phyloP scores from a whole-genome alignment of 2,888 invertebrate species.

The Metopia argyrocephala region DNA sequence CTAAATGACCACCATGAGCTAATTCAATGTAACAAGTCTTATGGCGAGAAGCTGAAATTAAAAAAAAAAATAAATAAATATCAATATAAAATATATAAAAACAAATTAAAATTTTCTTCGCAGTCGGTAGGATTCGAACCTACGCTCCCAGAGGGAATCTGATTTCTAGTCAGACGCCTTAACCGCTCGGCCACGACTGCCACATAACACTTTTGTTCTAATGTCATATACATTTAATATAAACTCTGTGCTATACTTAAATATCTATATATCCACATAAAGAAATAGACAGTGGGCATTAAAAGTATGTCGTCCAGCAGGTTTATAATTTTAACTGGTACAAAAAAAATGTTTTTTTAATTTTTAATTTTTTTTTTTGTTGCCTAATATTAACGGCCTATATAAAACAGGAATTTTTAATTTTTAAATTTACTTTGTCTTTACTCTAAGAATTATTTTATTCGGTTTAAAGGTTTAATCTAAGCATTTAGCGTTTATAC shows the following conservation, averaged over 20 bases:
- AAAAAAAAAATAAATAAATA: slow-evolving; percentile 46
- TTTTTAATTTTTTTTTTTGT: too few species aligned
- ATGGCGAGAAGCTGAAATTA: slow-evolving; percentile 81
- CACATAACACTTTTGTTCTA: neutral
- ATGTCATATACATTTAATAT: neutral
- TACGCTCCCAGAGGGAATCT: slow-evolving; percentile 76
- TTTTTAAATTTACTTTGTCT: too few species aligned
- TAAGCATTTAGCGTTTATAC: too few species aligned
- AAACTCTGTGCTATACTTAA: neutral
- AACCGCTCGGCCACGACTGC: slow-evolving; percentile 79
- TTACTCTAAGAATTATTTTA: too few species aligned
- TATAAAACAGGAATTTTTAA: too few species aligned
- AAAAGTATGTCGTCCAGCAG: too few species aligned
- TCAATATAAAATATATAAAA: slow-evolving; percentile 37
- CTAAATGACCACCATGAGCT: slow-evolving; percentile 95
- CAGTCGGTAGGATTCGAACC: slow-evolving; percentile 72
- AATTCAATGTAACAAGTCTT: slow-evolving; percentile 88
- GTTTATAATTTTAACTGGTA: too few species aligned
- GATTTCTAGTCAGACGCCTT: slow-evolving; percentile 79
- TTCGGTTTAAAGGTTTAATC: too few species aligned
- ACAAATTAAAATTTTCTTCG: slow-evolving; percentile 70
- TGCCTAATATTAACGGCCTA: too few species aligned
- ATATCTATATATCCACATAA: neutral
- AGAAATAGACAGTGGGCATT: neutral
- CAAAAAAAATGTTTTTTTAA: too few species aligned